Conservation (phyloP, 2,113 vertebrate species). For the Lethenteron camtschaticum region DNA sequence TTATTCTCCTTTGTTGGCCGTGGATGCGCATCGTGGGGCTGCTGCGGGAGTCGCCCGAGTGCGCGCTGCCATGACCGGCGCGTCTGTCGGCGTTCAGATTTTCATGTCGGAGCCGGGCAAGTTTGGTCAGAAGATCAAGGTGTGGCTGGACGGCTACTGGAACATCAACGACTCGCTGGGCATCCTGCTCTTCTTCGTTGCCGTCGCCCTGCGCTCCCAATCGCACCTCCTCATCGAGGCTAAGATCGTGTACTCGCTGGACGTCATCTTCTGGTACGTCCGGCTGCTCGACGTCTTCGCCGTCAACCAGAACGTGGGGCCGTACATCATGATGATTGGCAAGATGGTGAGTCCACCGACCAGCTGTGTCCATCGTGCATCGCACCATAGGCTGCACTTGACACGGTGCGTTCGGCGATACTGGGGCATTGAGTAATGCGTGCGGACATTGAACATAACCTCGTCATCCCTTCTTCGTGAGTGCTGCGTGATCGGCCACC, state of each 20-base stretch:
- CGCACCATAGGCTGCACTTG: no score
- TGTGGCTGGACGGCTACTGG: conserved; percentile 93
- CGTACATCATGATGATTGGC: conserved; percentile 86
- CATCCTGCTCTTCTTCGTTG: conserved; percentile 52
- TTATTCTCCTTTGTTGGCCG: neutral
- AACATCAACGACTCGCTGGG: conserved; percentile 63
- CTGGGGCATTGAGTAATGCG: no score
- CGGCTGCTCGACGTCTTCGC: conserved; percentile 72
- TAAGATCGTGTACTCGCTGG: conserved; percentile 58
- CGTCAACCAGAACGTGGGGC: conserved; percentile 75
- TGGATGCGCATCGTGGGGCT: no score
- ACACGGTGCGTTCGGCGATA: no score
- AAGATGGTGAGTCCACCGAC: conserved; percentile 53
- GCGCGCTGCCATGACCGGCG: no score
- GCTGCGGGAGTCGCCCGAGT: no score
- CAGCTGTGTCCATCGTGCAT: no score
- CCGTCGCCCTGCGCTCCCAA: conserved; percentile 44
- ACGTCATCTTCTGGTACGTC: conserved; percentile 91
- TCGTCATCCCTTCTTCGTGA: no score
- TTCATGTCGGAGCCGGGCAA: conserved; percentile 68
- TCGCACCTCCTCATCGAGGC: conserved; percentile 24
- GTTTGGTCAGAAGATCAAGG: conserved; percentile 58
- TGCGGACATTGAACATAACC: no score
- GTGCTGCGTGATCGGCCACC: no score
- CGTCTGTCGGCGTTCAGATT: conserved; percentile 25